These are phyloP conservation scores for Tanypteryx hageni DNA, from an alignment of 2,888 invertebrate genomes.

Conservation along the genomic window DNA sequence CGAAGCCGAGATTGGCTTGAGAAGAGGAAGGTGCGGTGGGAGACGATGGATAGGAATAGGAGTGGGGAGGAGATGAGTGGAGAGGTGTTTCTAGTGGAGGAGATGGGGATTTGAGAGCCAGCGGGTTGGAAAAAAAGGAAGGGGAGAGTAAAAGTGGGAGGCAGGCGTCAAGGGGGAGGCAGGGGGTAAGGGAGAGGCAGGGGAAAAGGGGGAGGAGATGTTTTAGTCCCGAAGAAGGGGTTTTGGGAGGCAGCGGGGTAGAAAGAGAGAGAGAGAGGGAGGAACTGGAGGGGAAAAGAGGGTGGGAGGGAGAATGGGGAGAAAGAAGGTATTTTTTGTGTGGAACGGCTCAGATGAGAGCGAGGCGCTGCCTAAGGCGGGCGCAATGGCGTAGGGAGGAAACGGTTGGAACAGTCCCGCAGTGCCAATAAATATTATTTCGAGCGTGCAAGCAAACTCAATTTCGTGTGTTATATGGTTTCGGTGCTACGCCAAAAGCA, in stretches of 20 bases:
- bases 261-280: background rate
- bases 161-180: background rate
- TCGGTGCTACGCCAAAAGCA: slow-evolving; percentile 53
- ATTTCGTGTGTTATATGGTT: slow-evolving; percentile 64
- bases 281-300: background rate
- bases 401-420: slow-evolving; percentile 55
- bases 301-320: background rate
- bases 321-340: background rate
- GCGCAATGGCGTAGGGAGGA: slow-evolving; percentile 14
- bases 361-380: background rate
- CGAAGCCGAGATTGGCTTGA: slow-evolving; percentile 1
- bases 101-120: background rate
- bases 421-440: slow-evolving; percentile 64
- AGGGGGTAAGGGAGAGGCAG: background rate
- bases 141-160: background rate
- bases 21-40: background rate
- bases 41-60: background rate
- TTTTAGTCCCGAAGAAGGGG: background rate
- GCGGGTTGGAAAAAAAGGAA: slow-evolving; percentile 9
- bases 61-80: background rate
- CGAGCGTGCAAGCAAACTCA: slow-evolving; percentile 62
- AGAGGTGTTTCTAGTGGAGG: slow-evolving; percentile 3
- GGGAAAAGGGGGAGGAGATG: background rate
- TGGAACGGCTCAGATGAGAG: background rate
- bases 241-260: slow-evolving; percentile 10